A percentile compares a stretch with the other conserved stretches of the same genome.
phyloP scores from a whole-genome alignment of 1,140 invertebrate genomes.

The Brachionus paranguensis region DNA sequence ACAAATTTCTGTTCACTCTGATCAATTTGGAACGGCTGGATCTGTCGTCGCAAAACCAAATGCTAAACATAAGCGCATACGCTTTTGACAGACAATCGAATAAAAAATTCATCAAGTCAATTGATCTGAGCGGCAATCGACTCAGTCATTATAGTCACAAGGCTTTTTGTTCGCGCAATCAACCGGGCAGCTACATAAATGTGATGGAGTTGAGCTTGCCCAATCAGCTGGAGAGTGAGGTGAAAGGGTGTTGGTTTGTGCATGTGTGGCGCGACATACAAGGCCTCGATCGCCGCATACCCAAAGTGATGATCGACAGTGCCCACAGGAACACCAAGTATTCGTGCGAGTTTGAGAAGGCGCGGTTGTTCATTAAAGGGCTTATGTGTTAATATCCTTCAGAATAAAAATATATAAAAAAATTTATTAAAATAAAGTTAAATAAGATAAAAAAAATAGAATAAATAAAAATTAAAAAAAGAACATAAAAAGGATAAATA shows the following conservation, averaged over 20 bases:
- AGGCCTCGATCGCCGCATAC: neutral
- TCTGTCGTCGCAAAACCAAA: neutral
- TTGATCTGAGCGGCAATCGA: slow-evolving; percentile 14
- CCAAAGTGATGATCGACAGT: neutral
- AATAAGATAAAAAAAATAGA: no score
- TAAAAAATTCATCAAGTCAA: neutral
- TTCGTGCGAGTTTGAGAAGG: neutral
- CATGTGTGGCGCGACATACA: neutral
- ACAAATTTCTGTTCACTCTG: neutral
- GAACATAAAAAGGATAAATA: no score
- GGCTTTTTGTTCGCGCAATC: neutral
- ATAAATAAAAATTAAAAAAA: no score
- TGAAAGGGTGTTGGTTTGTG: slow-evolving; percentile 5
- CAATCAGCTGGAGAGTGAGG: neutral
- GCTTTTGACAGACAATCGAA: slow-evolving; percentile 27
- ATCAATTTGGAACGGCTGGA: neutral
- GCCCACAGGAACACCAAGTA: neutral
- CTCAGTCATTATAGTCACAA: neutral
- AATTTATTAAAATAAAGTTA: no score
- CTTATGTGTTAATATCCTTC: no score
- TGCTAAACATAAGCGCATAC: neutral
- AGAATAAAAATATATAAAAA: no score
- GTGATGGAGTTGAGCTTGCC: neutral
- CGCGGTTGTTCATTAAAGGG: neutral
- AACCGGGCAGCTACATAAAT: neutral